Evolutionary conservation across 2,113 vertebrate species (phyloP).

Genomic region (Scalopus aquaticus): DNA sequence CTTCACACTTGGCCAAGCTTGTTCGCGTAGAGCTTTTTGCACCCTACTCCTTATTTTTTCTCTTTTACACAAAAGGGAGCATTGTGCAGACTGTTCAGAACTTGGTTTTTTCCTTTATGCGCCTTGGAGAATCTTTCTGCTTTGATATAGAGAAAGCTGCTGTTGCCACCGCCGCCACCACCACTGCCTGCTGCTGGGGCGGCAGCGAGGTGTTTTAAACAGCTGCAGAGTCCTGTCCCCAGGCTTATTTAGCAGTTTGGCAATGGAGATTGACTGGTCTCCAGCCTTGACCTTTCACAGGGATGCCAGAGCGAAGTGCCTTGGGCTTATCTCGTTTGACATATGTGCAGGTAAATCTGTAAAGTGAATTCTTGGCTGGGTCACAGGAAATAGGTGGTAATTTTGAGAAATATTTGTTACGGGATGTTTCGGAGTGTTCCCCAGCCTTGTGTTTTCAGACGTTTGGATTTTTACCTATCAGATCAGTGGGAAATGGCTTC

Average conservation of each 20-base stretch:
- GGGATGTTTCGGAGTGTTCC: not conserved
- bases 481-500: not conserved
- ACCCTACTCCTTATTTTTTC: not conserved
- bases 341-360: not conserved
- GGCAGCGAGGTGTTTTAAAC: not conserved
- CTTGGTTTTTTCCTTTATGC: not conserved
- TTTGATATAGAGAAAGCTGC: not conserved
- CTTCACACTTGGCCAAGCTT: rapidly evolving
- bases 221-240: not conserved
- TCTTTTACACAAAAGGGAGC: not conserved
- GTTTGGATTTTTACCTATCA: not conserved
- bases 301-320: rapidly evolving
- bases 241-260: not conserved
- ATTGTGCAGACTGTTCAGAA: not conserved
- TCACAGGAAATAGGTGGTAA: not conserved
- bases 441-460: not conserved
- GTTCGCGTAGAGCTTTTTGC: not conserved
- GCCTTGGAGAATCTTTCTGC: not conserved
- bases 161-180: no score
- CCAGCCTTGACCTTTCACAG: not conserved
- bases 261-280: not conserved
- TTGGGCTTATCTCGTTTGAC: not conserved
- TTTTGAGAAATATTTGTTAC: not conserved
- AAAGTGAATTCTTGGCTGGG: not conserved
- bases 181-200: no score